Evolutionary conservation across 2,113 vertebrate species (phyloP).

Genomic region (Macquaria australasica): DNA sequence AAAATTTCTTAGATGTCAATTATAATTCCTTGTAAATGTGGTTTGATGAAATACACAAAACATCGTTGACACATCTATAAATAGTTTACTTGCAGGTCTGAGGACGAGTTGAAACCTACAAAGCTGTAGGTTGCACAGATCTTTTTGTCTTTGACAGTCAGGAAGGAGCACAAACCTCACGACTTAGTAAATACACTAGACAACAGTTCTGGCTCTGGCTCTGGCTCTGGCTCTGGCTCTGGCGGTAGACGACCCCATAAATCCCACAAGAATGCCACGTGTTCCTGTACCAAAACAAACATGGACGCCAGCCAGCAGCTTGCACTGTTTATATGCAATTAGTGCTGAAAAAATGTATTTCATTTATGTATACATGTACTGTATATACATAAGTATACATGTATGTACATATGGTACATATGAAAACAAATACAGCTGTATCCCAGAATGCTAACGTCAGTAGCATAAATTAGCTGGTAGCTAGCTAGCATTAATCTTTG

Average conservation of each 20-base stretch:
- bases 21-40: not conserved
- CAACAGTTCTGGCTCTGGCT: no score
- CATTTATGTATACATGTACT: not conserved
- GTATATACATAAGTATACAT: not conserved
- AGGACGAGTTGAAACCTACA: not conserved
- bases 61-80: not conserved
- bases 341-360: not conserved
- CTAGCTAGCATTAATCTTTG: no score
- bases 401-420: not conserved
- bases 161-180: not conserved
- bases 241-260: not conserved
- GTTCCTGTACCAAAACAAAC: not conserved
- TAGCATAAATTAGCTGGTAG: not conserved
- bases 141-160: not conserved
- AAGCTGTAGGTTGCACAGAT: not conserved
- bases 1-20: slow-evolving; percentile 1
- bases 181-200: not conserved
- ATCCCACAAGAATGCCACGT: not conserved
- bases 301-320: not conserved
- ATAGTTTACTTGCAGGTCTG: not conserved
- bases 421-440: not conserved
- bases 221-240: no score
- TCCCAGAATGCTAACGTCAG: not conserved
- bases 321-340: not conserved
- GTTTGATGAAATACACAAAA: slow-evolving; percentile 14